A percentile compares a stretch with the other conserved stretches of the same genome.
Conservation (phyloP, 2,797 vertebrate species). For the Momotus momota region DNA sequence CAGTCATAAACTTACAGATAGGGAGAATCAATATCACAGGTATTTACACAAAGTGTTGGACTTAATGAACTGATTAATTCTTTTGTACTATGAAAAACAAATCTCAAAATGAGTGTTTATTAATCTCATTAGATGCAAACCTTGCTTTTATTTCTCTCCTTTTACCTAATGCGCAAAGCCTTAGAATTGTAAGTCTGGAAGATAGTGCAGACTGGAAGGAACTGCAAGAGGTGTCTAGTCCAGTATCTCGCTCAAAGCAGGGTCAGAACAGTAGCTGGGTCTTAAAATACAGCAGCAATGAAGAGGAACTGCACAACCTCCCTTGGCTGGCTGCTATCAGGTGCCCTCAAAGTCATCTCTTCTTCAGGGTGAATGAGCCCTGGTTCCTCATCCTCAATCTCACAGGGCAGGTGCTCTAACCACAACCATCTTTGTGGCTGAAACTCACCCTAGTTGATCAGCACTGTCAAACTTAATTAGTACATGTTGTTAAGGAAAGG, state of each 20-base stretch:
- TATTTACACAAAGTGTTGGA: not conserved
- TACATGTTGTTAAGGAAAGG: not conserved
- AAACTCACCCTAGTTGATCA: not conserved
- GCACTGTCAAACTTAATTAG: not conserved
- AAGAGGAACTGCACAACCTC: not conserved
- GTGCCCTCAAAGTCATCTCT: not conserved
- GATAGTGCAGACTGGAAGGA: not conserved
- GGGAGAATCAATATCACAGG: not conserved
- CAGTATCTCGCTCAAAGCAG: not conserved
- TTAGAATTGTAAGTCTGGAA: not conserved
- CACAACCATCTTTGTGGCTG: not conserved
- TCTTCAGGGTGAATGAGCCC: not conserved
- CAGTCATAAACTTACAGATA: not conserved
- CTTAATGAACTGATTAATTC: slow-evolving; percentile 49
- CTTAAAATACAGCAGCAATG: not conserved
- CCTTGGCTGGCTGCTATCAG: not conserved
- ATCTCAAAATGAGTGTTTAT: slow-evolving; percentile 57
- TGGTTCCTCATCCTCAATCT: not conserved
- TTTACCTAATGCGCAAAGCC: slow-evolving; percentile 41
- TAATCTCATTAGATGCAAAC: slow-evolving; percentile 59
- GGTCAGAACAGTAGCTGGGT: not conserved
- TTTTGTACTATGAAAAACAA: slow-evolving; percentile 61
- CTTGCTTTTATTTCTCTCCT: slow-evolving; percentile 26
- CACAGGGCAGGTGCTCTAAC: not conserved
- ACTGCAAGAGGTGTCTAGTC: not conserved